Base-by-base conservation (phyloP, 2,797 vertebrate genomes). In the Galago senegalensis region DNA sequence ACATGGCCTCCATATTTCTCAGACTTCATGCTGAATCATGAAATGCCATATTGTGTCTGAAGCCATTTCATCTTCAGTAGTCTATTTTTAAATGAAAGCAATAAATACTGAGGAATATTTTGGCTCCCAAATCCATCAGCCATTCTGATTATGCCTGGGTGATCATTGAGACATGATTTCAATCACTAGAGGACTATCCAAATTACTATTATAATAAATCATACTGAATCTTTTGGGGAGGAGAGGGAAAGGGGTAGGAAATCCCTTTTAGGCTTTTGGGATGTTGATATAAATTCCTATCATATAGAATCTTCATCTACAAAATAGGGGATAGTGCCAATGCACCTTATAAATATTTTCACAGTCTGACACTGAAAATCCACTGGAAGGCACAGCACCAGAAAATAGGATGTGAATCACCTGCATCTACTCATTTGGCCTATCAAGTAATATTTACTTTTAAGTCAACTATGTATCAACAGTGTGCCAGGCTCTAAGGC, bases 21-120 rank as follows among this genome's bases (percentile, higher is more conserved):
- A 92, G 53, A 81, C 90, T 97, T 80, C 87, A 90, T n/a, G 91
- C 37, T 90, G 86, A 90, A 27, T 90, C 72, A 84, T 25, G 9
- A 94, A 96, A 92, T 60, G 8, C 31, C 37, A n/a, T 46, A 56
- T 31, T 82, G 20, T 53, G 1, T 43, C 56, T 67, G 21, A 88
- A 88, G 67, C 25, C 77, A 34, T 37, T 94, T 90, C 83, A 18
- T 92, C 83, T 77, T 70, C 60, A 93, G 37, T 27, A 92, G 60
- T 60, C 34, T 27, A 46, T 65, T 96, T 79, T 82, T 87, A 94
- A 88, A 65, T 65, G 29, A 73, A 87, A 86, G 61, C 46, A 89
- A 67, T 92, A 91, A 84, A 72, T 75, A 46, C 17, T 86, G 34
- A 65, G 5, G 10, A 79, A n/a, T 79, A 91, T 65, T 96, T 94